phyloP scores from a whole-genome alignment of 2,113 vertebrate genomes.

The Melanocharis versteri region DNA sequence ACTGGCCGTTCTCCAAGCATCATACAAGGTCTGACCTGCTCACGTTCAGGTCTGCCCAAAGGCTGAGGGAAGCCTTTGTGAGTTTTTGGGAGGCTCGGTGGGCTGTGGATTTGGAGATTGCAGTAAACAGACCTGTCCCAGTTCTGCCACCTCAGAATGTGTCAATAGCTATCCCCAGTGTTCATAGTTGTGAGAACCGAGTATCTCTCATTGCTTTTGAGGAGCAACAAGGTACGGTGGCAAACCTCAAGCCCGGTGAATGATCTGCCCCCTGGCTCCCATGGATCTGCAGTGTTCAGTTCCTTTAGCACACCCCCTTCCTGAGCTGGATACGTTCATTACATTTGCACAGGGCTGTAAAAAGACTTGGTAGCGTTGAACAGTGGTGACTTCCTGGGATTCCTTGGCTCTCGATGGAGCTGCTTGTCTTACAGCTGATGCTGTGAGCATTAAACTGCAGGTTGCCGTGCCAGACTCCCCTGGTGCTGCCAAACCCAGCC shows the following conservation, averaged over 20 bases:
- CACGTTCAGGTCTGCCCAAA: not conserved
- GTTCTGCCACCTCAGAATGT: not conserved
- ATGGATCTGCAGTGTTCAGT: not conserved
- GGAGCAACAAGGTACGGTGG: not conserved
- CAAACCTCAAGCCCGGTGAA: not conserved
- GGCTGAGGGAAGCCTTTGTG: not conserved
- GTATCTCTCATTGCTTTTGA: not conserved
- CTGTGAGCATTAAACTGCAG: not conserved
- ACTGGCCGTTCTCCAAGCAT: not conserved
- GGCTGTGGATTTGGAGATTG: not conserved
- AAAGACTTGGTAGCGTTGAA: not conserved
- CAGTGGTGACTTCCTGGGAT: not conserved
- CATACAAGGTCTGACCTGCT: not conserved
- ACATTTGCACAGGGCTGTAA: not conserved
- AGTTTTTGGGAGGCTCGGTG: not conserved
- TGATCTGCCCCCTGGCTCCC: not conserved
- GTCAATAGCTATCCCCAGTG: not conserved
- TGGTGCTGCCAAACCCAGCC: not conserved
- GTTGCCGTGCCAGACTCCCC: not conserved
- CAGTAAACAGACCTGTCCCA: not conserved
- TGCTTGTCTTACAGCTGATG: not conserved
- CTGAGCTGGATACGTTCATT: not conserved
- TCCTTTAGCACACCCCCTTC: not conserved
- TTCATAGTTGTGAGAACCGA: not conserved
- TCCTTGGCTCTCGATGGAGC: not conserved